These are phyloP conservation scores for Amazona guildingii DNA, from an alignment of 2,113 vertebrate species.

Conservation along the genomic window DNA sequence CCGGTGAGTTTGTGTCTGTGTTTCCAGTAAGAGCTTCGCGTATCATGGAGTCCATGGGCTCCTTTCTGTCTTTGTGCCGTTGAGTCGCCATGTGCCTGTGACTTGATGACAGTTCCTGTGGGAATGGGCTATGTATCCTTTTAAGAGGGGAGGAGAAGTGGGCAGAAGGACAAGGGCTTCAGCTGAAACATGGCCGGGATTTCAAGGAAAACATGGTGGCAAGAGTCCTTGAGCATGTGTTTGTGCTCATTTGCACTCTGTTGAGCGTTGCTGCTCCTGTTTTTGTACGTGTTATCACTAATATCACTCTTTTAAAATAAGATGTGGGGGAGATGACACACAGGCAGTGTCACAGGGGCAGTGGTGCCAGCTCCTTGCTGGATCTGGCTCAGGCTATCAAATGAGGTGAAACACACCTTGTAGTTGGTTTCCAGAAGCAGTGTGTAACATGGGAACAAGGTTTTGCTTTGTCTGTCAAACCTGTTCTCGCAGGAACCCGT, in stretches of 20 bases:
- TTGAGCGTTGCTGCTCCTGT: neutral
- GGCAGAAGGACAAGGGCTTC: neutral
- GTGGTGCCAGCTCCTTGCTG: neutral
- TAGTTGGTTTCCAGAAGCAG: neutral
- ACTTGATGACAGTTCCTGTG: neutral
- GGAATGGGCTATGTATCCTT: neutral
- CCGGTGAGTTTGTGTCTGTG: neutral
- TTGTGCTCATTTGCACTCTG: neutral
- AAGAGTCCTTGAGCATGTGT: neutral
- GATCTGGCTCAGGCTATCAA: neutral
- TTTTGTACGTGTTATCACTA: fast-evolving
- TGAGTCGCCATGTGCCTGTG: neutral
- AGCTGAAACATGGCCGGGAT: neutral
- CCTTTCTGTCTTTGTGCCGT: neutral
- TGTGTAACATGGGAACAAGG: fast-evolving
- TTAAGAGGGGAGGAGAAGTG: neutral
- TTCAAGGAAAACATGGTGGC: neutral
- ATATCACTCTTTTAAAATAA: neutral
- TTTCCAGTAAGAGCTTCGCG: fast-evolving
- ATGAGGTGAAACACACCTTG: neutral
- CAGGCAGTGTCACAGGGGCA: too few species aligned
- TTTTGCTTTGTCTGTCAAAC: neutral
- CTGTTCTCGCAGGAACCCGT: fast-evolving
- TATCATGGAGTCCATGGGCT: fast-evolving
- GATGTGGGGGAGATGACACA: neutral